Conservation (phyloP, 2,113 vertebrate genomes). For the Pandion haliaetus region DNA sequence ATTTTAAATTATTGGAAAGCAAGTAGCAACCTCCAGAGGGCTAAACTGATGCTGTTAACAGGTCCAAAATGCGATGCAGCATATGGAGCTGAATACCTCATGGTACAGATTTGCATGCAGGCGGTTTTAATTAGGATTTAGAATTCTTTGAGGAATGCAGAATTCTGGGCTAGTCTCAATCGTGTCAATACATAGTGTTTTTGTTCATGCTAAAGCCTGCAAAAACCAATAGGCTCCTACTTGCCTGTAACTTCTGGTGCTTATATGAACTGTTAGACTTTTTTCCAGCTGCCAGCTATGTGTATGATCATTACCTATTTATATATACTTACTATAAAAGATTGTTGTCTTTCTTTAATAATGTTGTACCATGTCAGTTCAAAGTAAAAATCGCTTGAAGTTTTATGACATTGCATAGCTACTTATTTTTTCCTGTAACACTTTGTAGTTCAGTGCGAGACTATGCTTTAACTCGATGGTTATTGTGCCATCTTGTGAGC, state of each 20-base stretch:
- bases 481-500: constrained; percentile 75
- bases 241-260: not conserved
- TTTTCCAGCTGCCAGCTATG: not conserved
- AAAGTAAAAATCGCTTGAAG: not conserved
- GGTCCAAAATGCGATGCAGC: constrained; percentile 45
- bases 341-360: not conserved
- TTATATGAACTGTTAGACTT: not conserved
- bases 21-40: constrained; percentile 47
- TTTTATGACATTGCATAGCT: not conserved
- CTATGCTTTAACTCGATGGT: not conserved
- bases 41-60: constrained; percentile 47
- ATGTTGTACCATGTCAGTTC: not conserved
- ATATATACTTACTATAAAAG: not conserved
- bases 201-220: constrained; percentile 41
- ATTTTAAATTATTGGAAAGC: constrained; percentile 43
- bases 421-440: not conserved
- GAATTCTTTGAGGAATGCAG: constrained; percentile 63
- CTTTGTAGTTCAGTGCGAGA: not conserved
- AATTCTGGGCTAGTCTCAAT: constrained; percentile 10
- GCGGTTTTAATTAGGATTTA: constrained; percentile 74
- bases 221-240: constrained; percentile 10
- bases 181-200: constrained; percentile 44
- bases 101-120: constrained; percentile 61
- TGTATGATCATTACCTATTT: not conserved
- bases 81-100: constrained; percentile 55